phyloP scores from a whole-genome alignment of 2,888 invertebrate genomes.

The Drosophila peninsularis region DNA sequence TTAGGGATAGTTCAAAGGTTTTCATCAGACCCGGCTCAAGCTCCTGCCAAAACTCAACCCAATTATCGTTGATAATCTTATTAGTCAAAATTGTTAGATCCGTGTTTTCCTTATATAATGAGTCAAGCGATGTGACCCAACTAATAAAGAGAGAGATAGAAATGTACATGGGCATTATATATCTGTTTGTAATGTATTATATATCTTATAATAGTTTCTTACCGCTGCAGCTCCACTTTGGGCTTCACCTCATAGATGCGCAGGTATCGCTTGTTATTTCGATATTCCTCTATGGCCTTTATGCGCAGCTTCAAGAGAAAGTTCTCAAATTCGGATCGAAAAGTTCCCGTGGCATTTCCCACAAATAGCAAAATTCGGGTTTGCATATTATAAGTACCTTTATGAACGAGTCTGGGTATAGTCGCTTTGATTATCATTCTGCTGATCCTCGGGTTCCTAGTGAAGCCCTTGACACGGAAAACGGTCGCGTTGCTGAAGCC shows the following conservation, averaged over 20 bases:
- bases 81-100: slow-evolving; percentile 56
- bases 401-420: slow-evolving; percentile 47
- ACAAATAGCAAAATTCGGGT: slow-evolving; percentile 38
- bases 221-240: slow-evolving; percentile 58
- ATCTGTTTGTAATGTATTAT: too few species aligned
- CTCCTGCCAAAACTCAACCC: slow-evolving; percentile 65
- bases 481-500: slow-evolving; percentile 62
- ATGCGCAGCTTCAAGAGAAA: slow-evolving; percentile 38
- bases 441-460: slow-evolving; percentile 47
- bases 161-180: not conserved
- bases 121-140: slow-evolving; percentile 51
- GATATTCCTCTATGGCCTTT: slow-evolving; percentile 52
- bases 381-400: slow-evolving; percentile 41
- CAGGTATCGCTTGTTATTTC: slow-evolving; percentile 55
- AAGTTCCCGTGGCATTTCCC: slow-evolving; percentile 52
- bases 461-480: slow-evolving; percentile 59
- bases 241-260: slow-evolving; percentile 55
- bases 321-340: slow-evolving; percentile 55
- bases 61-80: slow-evolving; percentile 46
- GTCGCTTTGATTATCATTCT: slow-evolving; percentile 46
- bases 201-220: slow-evolving; percentile 19
- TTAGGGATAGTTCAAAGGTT: slow-evolving; percentile 23
- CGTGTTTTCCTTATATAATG: slow-evolving; percentile 54
- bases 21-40: slow-evolving; percentile 36
- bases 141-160: slow-evolving; percentile 21